These are phyloP conservation scores for Trochalopteron elliotii DNA, from an alignment of 2,113 vertebrate species.

Conservation along the genomic window DNA sequence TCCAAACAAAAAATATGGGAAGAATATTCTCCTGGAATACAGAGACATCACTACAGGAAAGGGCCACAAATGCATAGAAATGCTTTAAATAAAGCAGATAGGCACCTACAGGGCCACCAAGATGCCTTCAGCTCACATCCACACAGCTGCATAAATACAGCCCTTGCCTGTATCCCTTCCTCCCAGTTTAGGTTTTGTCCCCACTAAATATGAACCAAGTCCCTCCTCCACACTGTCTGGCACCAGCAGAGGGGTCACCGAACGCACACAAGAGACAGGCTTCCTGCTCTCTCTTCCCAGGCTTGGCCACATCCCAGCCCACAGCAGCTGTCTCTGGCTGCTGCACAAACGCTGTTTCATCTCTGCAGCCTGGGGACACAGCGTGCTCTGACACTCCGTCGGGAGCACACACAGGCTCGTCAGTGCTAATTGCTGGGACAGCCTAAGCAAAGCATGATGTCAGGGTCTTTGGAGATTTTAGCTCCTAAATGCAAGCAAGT, in stretches of 20 bases:
- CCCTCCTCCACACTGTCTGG: background rate
- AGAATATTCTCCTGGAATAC: background rate
- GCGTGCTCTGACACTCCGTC: background rate
- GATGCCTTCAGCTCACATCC: background rate
- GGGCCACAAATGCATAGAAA: background rate
- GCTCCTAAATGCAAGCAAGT: background rate
- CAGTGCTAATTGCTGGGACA: background rate
- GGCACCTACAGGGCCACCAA: fast-evolving
- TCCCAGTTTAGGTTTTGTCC: background rate
- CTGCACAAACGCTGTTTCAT: background rate
- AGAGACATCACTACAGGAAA: background rate
- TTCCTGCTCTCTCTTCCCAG: background rate
- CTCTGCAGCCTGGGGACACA: background rate
- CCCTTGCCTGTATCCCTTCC: background rate
- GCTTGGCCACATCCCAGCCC: slow-evolving; percentile 1
- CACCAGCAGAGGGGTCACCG: background rate
- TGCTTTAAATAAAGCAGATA: background rate
- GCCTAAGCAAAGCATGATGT: background rate
- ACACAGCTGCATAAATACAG: background rate
- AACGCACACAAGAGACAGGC: background rate
- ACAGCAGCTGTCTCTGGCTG: slow-evolving; percentile 3
- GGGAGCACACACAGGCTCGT: background rate
- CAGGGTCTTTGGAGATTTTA: background rate
- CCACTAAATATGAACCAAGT: background rate
- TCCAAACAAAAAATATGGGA: background rate